Evolutionary conservation across 2,797 vertebrate species (phyloP), one percentile per base, ranked within the genome.

Genomic region (Erethizon dorsatum): DNA sequence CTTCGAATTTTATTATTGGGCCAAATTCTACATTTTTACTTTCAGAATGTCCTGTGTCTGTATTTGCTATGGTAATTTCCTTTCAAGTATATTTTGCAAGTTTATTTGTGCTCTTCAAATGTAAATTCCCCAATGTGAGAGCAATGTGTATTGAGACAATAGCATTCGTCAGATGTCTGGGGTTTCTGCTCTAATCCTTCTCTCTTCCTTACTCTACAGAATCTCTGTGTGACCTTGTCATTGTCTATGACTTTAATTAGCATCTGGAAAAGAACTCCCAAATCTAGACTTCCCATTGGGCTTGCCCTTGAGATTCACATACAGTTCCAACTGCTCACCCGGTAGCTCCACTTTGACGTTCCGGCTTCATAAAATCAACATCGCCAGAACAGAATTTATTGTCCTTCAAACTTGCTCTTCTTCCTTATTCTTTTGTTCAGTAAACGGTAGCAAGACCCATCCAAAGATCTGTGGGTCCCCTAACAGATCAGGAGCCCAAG

Each of bases 41-140:
- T 97, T 94, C 73, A 91, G 90, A 97, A 96, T 31, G 28, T 84
- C 83, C 71, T 80, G n/a, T 61, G 47, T 84, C 88, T 83, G n/a
- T 41, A 88, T 92, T 91, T 95, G 87, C 82, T 73, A 37, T 91
- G 96, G 95, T 94, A 67, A 96, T 97, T 95, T 96, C 59, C 91
- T 54, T 86, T 82, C 82, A 63, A 96, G 90, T 95, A 50, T 75
- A 86, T 91, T 88, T 95, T 96, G 59, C 83, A 94, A 93, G 83
- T 89, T 96, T 97, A 89, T 77, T 94, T 83, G 20, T 67, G 89
- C 94, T 95, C 96, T 97, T 97, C 93, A 97, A 96, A 96, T 97
- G 90, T 89, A 95, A 95, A 97, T 96, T 94, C 56, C 94, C 14
- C 11, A 61, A 96, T 50, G 20, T 52, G 95, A 93, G 45, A 97